These are phyloP conservation scores for Saxidomus purpurata DNA, from an alignment of 1,140 invertebrate genomes.

Conservation along the genomic window DNA sequence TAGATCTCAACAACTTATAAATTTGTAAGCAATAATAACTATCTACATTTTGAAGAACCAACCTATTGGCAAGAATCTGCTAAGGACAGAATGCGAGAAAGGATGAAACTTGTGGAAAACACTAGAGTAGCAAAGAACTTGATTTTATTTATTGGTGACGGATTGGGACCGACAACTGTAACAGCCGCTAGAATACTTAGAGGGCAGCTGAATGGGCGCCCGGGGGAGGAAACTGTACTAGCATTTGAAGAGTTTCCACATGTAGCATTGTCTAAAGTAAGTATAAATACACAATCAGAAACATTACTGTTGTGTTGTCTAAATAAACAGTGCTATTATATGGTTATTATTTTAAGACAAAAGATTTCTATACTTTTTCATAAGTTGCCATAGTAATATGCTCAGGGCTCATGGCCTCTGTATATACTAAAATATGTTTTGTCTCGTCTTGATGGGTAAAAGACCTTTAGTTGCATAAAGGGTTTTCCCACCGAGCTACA, in stretches of 20 bases:
- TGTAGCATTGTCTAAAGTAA: constrained; percentile 94
- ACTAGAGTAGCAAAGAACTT: constrained; percentile 92
- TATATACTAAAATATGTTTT: too few species aligned
- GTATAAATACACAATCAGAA: not conserved
- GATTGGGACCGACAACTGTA: constrained; percentile 96
- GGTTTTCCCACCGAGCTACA: too few species aligned
- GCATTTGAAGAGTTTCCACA: constrained; percentile 94
- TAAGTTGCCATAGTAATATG: not conserved
- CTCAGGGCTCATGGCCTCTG: too few species aligned
- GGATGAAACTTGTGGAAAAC: constrained; percentile 57
- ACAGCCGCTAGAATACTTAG: constrained; percentile 91
- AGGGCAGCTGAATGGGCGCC: constrained; percentile 88
- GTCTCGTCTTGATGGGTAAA: too few species aligned
- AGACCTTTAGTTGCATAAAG: too few species aligned
- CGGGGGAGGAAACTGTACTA: constrained; percentile 91
- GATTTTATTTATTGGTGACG: constrained; percentile 93
- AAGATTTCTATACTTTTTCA: not conserved
- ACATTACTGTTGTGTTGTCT: not conserved
- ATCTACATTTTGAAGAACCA: constrained; percentile 62
- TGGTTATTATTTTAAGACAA: not conserved
- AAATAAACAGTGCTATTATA: not conserved
- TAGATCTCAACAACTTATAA: too few species aligned
- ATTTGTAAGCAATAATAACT: too few species aligned
- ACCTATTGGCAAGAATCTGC: constrained; percentile 65
- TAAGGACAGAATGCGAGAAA: constrained; percentile 50